Conservation (phyloP, 1,140 invertebrate genomes). For the Drosophila lini region DNA sequence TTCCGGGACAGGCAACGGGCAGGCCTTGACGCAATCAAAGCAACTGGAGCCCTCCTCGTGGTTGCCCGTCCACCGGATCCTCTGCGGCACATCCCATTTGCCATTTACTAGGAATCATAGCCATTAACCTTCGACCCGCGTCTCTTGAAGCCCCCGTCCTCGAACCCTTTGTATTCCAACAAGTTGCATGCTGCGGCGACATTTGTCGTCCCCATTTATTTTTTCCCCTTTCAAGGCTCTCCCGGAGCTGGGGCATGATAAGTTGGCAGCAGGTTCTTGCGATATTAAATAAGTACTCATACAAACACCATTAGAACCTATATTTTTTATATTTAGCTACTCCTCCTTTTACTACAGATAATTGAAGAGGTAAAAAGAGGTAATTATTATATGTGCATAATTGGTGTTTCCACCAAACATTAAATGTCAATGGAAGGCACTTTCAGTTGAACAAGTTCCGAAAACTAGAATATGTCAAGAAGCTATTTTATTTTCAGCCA, state of each 20-base stretch:
- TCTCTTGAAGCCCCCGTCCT: background rate
- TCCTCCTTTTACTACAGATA: background rate
- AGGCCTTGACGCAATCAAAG: slow-evolving; percentile 38
- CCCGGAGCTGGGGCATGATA: slow-evolving; percentile 10
- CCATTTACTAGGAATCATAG: slow-evolving; percentile 26
- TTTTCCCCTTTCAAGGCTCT: slow-evolving; percentile 7
- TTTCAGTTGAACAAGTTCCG: background rate
- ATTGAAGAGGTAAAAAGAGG: background rate
- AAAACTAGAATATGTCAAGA: background rate
- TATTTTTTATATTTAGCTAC: background rate
- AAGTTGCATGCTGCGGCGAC: slow-evolving; percentile 44
- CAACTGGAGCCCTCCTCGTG: slow-evolving; percentile 1
- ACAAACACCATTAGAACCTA: background rate
- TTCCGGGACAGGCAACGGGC: slow-evolving; percentile 21
- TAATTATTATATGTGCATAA: background rate
- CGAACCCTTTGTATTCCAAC: slow-evolving; percentile 24
- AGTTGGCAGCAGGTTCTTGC: slow-evolving; percentile 10
- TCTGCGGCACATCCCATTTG: slow-evolving; percentile 7
- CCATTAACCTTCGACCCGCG: slow-evolving; percentile 8
- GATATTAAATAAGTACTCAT: slow-evolving; percentile 9
- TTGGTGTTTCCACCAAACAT: background rate
- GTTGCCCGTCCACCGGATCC: slow-evolving; percentile 1
- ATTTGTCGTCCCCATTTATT: slow-evolving; percentile 28
- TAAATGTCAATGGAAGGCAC: background rate
- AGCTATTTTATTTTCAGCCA: too few species aligned